Base-by-base conservation (phyloP, 1,140 invertebrate species). In the Araneus ventricosus region DNA sequence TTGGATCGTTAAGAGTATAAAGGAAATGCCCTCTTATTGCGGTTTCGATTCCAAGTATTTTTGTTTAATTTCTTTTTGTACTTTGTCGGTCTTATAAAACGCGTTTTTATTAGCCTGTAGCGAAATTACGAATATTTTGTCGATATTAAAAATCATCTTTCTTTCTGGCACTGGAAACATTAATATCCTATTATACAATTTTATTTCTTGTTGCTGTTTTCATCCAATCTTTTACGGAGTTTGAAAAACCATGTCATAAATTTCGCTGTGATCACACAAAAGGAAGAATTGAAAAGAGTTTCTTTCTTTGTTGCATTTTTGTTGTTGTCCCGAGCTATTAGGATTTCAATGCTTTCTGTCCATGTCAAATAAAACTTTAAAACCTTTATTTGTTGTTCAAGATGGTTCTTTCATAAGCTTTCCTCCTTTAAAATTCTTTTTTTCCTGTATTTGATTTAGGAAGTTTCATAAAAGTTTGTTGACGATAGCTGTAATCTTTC, bases 181-280 rank as follows among this genome's bases (percentile, higher is more conserved):
- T 87, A 87, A 87, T 87, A 87, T 61, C 57, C 6, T 24, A 61
- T 87, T 87, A 87, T 61, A 63, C 85, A 87, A 61, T 87, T 61
- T 87, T 59, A 61, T 61, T 61, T 39, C 34, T 87, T 61, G 8
- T 37, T 22, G 30, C 34, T 14, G 2, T 34, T 70, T 70, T 70
- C 37, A 34, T 75, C 6, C 17, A 75, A 75, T 34, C 8, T 17
- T 34, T 20, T 75, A 37, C 70, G 22, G 30, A 75, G 70, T 75
- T 70, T 34, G n/a, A 75, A 52, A 75, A 20, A 37, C 70, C 30
- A 75, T 37, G 30, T 6, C 20, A 75, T 75, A 30, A 75, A 75
- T 75, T 30, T 75, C 70, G 20, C 34, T 75, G 70, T 75, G 70
- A 37, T 37, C 14, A 6, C 37, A 75, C 70, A 75, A 75, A 34